Evolutionary conservation across 2,113 vertebrate species (phyloP), one percentile per base, ranked within the genome.

Genomic region (Melanerpes aurifrons): DNA sequence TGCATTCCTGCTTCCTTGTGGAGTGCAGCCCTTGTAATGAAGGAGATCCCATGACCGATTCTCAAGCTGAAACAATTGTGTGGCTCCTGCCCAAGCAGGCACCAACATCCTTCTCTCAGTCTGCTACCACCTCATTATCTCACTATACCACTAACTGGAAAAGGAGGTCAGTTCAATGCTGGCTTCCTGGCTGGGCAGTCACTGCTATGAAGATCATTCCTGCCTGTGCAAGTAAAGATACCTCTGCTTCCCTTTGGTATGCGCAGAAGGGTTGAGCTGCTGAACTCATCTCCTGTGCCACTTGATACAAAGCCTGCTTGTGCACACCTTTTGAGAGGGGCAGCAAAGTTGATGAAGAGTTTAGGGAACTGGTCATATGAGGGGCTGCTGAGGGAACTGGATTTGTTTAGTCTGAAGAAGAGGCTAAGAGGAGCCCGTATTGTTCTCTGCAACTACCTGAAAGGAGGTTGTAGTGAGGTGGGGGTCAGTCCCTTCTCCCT

Each of bases 101-200:
- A 21, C 45, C 3, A 8, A 45, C 67, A 35, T 73, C 73, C n/a
- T 68, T 59, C 56, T n/a, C 72, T 74, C 62, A 40, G 56, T 1
- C 17, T 20, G 80, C 63, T 75, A 13, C 63, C 54, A 28, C 15
- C n/a, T 43, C 43, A 5, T 73, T 26, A 63, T 19, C 68, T 56
- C 15, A 2, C 37, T 1, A 3, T 18, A 10, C 29, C 26, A 1
- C 63, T 70, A 4, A 82, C 79, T 71, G 85, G 82, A 85, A 86
- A 71, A 37, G 68, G 47, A 83, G 66, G 16, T 1, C 18, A 19
- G 48, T 3, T 82, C 82, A 35, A 1, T 9, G 5, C 13, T 10
- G 48, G 24, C 81, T 86, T 86, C 82, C 87, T 66, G 91, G 47
- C 87, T 80, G 54, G 31, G 67, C 37, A 28, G 12, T 69, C 56